Base-by-base conservation (phyloP, 2,113 vertebrate species). In the Larimichthys polyactis region DNA sequence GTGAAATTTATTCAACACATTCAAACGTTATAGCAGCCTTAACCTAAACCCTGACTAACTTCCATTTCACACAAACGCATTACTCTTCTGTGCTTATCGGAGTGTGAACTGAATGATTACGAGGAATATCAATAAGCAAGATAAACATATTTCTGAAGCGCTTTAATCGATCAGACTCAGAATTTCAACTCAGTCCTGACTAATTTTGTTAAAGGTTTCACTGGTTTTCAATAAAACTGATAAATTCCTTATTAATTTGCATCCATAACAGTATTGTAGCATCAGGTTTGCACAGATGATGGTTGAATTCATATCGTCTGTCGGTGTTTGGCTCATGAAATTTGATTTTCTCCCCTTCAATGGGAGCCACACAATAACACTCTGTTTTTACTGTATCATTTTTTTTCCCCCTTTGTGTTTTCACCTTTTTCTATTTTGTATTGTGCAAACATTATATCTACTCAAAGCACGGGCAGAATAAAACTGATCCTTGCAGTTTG, bases 1-100 rank as follows among this genome's bases (percentile, higher is more conserved):
- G 72, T 52, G 22, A 79, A 71, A 78, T 81, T 79, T 69, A 79
- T 88, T 76, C 57, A 79, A n/a, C 20, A 66, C 71, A 80, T 70
- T 16, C 63, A 46, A 46, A 43, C 8, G 48, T n/a, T 54, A 62
- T 51, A 52, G 48, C 58, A 81, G 71, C n/a, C 44, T 75, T 14
- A 78, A 75, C 58, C 40, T 67, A 71, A 81, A 60, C 54, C 60
- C 43, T 19, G 64, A 78, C 62, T 65, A 65, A 81, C 69, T 81
- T 78, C 59, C 40, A 75, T 75, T 75, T 69, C 73, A 59, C 69
- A 71, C 54, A 12, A 57, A 59, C 64, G 58, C 22, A 51, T 75
- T 48, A 70, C 57, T 73, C 51, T 51, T 32, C 22, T 57, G 36
- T 40, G 51, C 32, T 65, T 44, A 1, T n/a, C 57, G 65, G 59